Percentiles rank a stretch among this genome's conserved stretches.
Conservation (phyloP, 2,888 invertebrate species). For the Onthophagus sagittarius region DNA sequence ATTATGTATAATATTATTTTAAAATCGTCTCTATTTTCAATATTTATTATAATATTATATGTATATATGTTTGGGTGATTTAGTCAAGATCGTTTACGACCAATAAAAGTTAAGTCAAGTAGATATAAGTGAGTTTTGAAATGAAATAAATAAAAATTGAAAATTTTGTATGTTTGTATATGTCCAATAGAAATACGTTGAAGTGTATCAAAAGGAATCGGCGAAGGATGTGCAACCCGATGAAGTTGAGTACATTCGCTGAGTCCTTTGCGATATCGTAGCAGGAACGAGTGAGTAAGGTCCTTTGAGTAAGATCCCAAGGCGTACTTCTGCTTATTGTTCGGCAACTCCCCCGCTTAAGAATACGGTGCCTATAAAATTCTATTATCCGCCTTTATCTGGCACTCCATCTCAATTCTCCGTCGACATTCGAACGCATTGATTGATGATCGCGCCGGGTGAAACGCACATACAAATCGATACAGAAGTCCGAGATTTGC, state of each 20-base stretch:
- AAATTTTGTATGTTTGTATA: neutral
- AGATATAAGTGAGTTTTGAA: too few species aligned
- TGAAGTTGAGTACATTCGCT: neutral
- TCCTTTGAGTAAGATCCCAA: neutral
- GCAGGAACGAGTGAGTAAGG: neutral
- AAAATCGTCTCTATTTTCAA: too few species aligned
- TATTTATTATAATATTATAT: too few species aligned
- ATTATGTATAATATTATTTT: too few species aligned
- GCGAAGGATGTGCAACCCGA: neutral
- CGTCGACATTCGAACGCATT: neutral
- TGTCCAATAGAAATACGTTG: neutral
- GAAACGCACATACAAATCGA: neutral
- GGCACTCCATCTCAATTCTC: neutral
- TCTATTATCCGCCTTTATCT: neutral
- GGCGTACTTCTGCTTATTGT: neutral
- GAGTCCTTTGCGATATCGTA: neutral
- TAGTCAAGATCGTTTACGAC: too few species aligned
- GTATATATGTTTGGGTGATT: too few species aligned
- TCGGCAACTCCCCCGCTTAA: neutral
- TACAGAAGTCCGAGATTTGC: neutral
- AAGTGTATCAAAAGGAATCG: neutral
- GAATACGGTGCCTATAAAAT: neutral
- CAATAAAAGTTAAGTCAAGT: too few species aligned
- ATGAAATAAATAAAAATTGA: neutral
- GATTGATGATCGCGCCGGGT: neutral